Evolutionary conservation across 2,888 invertebrate species (phyloP).

Genomic region (Chloroclysta siterata): DNA sequence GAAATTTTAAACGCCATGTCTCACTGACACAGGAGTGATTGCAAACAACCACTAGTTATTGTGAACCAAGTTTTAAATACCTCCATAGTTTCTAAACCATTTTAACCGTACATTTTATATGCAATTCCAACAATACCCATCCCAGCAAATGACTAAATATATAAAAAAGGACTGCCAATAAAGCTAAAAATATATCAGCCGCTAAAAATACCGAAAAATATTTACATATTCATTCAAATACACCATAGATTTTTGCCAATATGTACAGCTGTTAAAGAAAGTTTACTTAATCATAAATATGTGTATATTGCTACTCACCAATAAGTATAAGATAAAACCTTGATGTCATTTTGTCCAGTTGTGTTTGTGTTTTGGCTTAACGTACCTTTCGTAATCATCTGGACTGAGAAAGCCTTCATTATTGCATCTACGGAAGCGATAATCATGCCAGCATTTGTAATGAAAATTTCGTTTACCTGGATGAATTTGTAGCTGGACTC

Average conservation of each 20-base stretch:
- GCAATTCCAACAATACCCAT: not conserved
- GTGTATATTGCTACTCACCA: conserved; percentile 49
- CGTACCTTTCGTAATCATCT: conserved; percentile 55
- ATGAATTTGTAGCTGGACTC: conserved; percentile 56
- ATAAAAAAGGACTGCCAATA: conserved; percentile 30
- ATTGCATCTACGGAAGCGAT: conserved; percentile 54
- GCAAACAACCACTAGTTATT: not conserved
- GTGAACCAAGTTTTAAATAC: not conserved
- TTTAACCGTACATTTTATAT: not conserved
- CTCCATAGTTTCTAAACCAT: not conserved
- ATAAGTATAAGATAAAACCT: not conserved
- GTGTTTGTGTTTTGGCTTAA: conserved; percentile 46
- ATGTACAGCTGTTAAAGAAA: conserved; percentile 74
- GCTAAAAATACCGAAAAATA: conserved; percentile 55
- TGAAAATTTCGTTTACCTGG: conserved; percentile 66
- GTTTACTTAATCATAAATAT: conserved; percentile 41
- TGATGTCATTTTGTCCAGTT: conserved; percentile 24
- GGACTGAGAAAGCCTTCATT: conserved; percentile 27
- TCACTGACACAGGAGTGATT: no score
- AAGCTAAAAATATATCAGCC: conserved; percentile 50
- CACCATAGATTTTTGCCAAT: conserved; percentile 57
- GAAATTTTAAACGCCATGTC: no score
- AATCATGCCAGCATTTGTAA: conserved; percentile 43
- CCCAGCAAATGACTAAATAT: not conserved
- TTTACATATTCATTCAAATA: conserved; percentile 49